Base-by-base conservation (phyloP, 2,888 invertebrate species). In the Gymnoscelis rufifasciata region DNA sequence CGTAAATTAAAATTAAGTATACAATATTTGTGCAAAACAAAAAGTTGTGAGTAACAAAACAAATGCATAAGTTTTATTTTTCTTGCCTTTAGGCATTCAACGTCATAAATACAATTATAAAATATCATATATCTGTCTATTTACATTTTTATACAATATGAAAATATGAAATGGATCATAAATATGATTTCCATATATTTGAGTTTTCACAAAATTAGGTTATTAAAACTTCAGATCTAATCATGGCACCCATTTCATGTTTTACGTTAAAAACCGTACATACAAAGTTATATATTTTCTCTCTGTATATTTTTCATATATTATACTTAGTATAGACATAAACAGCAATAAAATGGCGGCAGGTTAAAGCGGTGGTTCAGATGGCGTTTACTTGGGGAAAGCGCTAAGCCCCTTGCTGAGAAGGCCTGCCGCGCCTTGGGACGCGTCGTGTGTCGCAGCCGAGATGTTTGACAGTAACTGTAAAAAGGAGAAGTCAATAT, bases 321-420 rank as follows among this genome's bases (percentile, higher is more conserved):
- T 28, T 42, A 45, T 47, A 31, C 8, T 12, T 31, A 19, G 19
- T 19, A 19, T 35, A 10, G 30, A 37, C 30, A 31, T 39, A 27
- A n/a, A 31, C 43, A 48, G 37, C 37, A 11, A 1, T 38, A 30
- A 38, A 15, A n/a, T 27, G 27, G 27, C 29, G 12, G 47, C 36
- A 30, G 31, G 26, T 19, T 8, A 27, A 43, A 15, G 31, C 26
- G 14, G 1, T 8, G 6, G 24, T 36, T 57, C 54, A 45, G 54
- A 56, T 47, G 49, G 19, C 29, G n/a, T 66, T 66, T 83, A 87
- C 74, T 87, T 86, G 43, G 78, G 76, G 74, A 83, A 80, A 36
- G 73, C 60, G 11, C 78, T 73, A 29, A 90, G 72, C 1, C 90
- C 89, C 72, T 90, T 90, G 77, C 81, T 89, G 53, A 90, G 81